These are phyloP conservation scores for Phlogophora meticulosa DNA, from an alignment of 2,888 invertebrate species.

Conservation along the genomic window DNA sequence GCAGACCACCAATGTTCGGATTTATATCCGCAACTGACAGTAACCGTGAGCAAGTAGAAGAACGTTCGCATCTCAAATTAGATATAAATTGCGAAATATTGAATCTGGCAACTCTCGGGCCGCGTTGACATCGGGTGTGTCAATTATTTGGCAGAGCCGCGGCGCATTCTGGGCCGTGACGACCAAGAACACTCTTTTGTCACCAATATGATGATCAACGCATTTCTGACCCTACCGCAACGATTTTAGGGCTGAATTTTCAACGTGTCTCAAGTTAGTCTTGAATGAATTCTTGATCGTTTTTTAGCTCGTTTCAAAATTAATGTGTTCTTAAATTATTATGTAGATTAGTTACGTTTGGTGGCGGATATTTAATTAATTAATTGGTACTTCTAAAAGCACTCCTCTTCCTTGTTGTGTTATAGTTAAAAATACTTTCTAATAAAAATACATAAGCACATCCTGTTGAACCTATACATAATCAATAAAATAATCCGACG, in stretches of 20 bases:
- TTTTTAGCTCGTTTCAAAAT: constrained; percentile 50
- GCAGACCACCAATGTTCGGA: background rate
- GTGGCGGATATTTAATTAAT: constrained; percentile 47
- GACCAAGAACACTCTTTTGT: constrained; percentile 81
- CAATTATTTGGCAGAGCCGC: constrained; percentile 88
- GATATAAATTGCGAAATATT: constrained; percentile 87
- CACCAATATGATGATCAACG: constrained; percentile 60
- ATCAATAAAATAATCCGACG: constrained; percentile 13
- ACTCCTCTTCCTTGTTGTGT: constrained; percentile 39
- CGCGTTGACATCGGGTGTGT: constrained; percentile 86
- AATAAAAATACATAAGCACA: constrained; percentile 25
- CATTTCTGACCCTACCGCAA: constrained; percentile 53
- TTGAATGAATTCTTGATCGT: constrained; percentile 40
- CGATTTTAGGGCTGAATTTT: constrained; percentile 45
- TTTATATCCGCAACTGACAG: constrained; percentile 13
- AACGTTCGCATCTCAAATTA: constrained; percentile 74
- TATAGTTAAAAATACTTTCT: constrained; percentile 29
- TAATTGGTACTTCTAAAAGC: constrained; percentile 33
- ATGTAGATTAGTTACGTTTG: constrained; percentile 32
- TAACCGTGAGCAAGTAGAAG: constrained; percentile 27
- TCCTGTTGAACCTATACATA: constrained; percentile 18
- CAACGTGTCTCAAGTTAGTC: constrained; percentile 23
- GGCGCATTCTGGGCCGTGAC: constrained; percentile 87
- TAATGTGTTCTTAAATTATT: constrained; percentile 57
- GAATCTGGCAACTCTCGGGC: constrained; percentile 80